These are phyloP conservation scores for Eulithis testata DNA, from an alignment of 2,888 invertebrate species.

Conservation along the genomic window DNA sequence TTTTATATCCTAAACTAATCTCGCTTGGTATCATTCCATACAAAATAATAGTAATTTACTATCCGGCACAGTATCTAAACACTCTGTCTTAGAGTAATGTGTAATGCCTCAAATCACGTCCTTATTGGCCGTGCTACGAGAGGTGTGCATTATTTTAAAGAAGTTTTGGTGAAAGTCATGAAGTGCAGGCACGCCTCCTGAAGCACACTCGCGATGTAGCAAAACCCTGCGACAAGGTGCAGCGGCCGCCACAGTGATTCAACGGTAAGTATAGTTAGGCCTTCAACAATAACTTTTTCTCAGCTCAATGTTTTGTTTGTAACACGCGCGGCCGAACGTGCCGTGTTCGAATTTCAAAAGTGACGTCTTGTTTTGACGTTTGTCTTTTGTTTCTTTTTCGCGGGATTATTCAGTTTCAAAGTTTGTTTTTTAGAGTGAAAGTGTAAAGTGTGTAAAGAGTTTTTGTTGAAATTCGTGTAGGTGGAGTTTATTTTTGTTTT, in stretches of 20 bases:
- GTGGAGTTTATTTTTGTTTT: too few relatives aligned
- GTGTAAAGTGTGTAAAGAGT: background rate
- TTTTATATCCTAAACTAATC: too few relatives aligned
- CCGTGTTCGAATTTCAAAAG: constrained; percentile 32
- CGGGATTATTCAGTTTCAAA: background rate
- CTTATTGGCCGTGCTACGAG: too few relatives aligned
- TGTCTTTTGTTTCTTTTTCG: constrained; percentile 5
- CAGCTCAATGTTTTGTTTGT: constrained; percentile 41
- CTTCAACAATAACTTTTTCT: constrained; percentile 26
- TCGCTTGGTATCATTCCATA: too few relatives aligned
- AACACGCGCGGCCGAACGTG: constrained; percentile 36
- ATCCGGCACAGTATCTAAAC: too few relatives aligned
- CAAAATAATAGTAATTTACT: too few relatives aligned
- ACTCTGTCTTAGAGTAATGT: too few relatives aligned
- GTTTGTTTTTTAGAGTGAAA: background rate
- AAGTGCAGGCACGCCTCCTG: background rate
- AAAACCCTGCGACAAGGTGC: constrained; percentile 15
- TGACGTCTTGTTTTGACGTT: constrained; percentile 22
- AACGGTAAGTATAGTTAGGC: constrained; percentile 14
- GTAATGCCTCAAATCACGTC: too few relatives aligned
- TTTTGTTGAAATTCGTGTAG: too few relatives aligned
- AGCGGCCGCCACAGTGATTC: constrained; percentile 22
- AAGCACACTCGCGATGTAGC: background rate
- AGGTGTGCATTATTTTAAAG: too few relatives aligned
- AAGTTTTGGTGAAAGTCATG: background rate